Conservation (phyloP, 2,888 invertebrate species). For the Catocala fraxini region DNA sequence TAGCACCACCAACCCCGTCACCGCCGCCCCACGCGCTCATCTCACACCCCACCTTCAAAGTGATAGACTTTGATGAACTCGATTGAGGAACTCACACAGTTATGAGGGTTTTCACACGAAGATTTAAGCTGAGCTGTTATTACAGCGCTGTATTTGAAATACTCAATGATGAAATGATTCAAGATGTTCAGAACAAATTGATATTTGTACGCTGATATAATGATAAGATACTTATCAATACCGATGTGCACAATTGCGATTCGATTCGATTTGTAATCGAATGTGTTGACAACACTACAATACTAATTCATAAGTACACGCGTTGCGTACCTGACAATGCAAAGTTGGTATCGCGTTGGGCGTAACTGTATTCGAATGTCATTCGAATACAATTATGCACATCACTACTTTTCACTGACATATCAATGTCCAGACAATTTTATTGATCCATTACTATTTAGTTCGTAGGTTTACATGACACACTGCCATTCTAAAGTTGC, state of each 20-base stretch:
- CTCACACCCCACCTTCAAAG: conserved; percentile 69
- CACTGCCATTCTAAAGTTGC: conserved; percentile 72
- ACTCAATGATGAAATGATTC: conserved; percentile 7
- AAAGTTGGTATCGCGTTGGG: no score
- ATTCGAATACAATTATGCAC: no score
- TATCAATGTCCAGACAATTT: conserved; percentile 22
- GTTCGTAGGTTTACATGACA: conserved; percentile 45
- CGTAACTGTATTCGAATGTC: no score
- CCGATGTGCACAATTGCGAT: no score
- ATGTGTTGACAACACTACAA: no score
- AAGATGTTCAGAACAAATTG: conserved; percentile 1
- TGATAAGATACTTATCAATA: no score
- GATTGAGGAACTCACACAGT: conserved; percentile 65
- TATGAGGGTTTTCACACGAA: conserved; percentile 22
- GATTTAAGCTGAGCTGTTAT: conserved; percentile 17
- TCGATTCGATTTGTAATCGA: no score
- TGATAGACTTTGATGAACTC: conserved; percentile 78
- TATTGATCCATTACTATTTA: conserved; percentile 32
- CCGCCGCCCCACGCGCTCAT: conserved; percentile 70
- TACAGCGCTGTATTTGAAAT: conserved; percentile 9
- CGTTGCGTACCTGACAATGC: no score
- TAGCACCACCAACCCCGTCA: conserved; percentile 79
- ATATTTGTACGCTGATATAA: no score
- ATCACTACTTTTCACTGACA: conserved; percentile 20
- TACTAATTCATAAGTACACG: no score